Conservation (phyloP, 2,797 vertebrate species). For the Sebastiscus tertius region DNA sequence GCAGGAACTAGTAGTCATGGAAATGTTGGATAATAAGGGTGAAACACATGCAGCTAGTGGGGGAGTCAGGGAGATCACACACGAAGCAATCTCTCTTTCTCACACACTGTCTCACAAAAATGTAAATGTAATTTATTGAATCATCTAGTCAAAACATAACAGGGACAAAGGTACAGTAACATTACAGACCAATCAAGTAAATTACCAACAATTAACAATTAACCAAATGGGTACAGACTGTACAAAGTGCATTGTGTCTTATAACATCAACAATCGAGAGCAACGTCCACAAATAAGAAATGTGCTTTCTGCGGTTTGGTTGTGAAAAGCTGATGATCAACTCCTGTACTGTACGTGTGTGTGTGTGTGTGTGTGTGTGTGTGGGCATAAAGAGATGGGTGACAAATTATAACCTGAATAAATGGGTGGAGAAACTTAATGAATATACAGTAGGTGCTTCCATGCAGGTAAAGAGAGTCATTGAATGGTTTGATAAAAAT, state of each 20-base stretch:
- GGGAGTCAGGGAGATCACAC: conserved; percentile 3
- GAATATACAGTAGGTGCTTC: not conserved
- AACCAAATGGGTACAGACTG: not conserved
- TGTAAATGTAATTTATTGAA: not conserved
- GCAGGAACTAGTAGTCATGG: conserved; percentile 17
- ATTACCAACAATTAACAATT: not conserved
- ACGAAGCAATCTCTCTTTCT: not conserved
- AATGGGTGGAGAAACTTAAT: not conserved
- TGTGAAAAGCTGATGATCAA: not conserved
- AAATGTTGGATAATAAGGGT: conserved; percentile 19
- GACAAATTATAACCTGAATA: not conserved
- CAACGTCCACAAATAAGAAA: not conserved
- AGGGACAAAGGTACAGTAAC: not conserved
- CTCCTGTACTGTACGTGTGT: not conserved
- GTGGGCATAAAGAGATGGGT: not conserved
- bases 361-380: not conserved
- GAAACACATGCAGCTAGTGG: not conserved
- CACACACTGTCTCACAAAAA: not conserved
- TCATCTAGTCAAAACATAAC: not conserved
- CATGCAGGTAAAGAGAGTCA: not conserved
- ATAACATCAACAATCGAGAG: too few relatives aligned
- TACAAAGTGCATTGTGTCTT: not conserved
- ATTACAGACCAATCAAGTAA: not conserved
- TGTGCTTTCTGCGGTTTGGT: not conserved
- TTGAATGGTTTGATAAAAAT: not conserved